Evolutionary conservation across 2,888 invertebrate species (phyloP), one percentile per base, ranked within the genome.

Genomic region (Oxystoma pomonae): DNA sequence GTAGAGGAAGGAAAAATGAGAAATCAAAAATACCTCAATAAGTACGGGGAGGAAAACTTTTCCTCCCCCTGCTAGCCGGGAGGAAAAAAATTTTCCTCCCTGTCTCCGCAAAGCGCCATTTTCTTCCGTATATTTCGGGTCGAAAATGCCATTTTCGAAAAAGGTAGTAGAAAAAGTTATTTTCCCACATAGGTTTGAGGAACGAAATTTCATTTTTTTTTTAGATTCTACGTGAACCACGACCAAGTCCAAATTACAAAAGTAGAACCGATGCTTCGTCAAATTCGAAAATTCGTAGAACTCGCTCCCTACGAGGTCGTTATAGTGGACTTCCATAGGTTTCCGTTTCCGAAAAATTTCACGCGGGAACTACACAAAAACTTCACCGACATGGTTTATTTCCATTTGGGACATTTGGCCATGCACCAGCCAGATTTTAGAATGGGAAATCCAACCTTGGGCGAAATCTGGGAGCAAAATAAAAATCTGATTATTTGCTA

Each of bases 271-370:
- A 80, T 91, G 22, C 79, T 92, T n/a, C 83, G 82, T 69, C 88
- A 91, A 77, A 85, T 93, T 16, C 84, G 84, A 70, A 83, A 83
- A 55, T 93, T 92, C 78, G 79, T 90, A 55, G 83, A 86, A 70
- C 78, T 81, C 51, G 88, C 92, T 0, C 86, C 82, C 12, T 82
- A 85, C 65, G 92, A 92, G 82, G 81, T 92, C 35, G 83, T 94
- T 9, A 86, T 94, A 65, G 78, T 94, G 58, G 93, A 94, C 74
- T 90, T 94, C 56, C 92, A 93, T 73, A 87, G 91, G 65, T 92
- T 94, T 78, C 92, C 92, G 0, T 79, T 76, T 67, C 80, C 80
- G 0, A 72, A 75, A 1, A 73, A 73, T 50, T 78, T 78, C 64
- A 72, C 75, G 21, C 55, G 67, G 22, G 70, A 64, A 21, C 66